Evolutionary conservation across 2,888 invertebrate genomes (phyloP).

Genomic region (Pollenia amentaria): DNA sequence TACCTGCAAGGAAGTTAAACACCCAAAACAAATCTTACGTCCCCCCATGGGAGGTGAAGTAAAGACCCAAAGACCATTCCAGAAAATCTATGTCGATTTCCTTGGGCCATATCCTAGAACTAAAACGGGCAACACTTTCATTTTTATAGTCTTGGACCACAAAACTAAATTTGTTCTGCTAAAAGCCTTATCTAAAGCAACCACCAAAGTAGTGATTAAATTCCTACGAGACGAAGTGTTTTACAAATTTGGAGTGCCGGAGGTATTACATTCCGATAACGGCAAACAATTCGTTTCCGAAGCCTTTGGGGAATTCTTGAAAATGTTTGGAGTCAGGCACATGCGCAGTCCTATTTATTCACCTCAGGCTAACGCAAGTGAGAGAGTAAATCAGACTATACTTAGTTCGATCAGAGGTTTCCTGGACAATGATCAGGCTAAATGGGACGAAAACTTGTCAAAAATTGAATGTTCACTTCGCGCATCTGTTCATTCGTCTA

Average conservation of each 20-base stretch:
- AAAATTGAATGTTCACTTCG: background rate
- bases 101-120: conserved; percentile 10
- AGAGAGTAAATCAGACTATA: background rate
- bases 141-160: conserved; percentile 3
- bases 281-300: too few species aligned
- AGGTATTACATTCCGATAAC: too few species aligned
- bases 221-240: too few species aligned
- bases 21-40: conserved; percentile 26
- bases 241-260: too few species aligned
- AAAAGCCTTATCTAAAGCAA: conserved; percentile 13
- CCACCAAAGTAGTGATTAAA: too few species aligned
- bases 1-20: conserved; percentile 16
- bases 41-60: conserved; percentile 22
- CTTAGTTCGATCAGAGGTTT: conserved; percentile 4
- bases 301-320: too few species aligned
- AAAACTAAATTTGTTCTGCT: conserved; percentile 27
- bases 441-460: conserved; percentile 1
- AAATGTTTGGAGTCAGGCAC: too few species aligned
- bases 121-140: conserved; percentile 2
- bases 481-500: background rate
- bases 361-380: background rate
- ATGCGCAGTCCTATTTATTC: background rate
- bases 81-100: conserved; percentile 28
- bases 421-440: background rate
- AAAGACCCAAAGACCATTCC: background rate